Percentiles rank a stretch among this genome's conserved stretches.
Conservation (phyloP, 1,140 invertebrate species). For the Eupeodes corollae region DNA sequence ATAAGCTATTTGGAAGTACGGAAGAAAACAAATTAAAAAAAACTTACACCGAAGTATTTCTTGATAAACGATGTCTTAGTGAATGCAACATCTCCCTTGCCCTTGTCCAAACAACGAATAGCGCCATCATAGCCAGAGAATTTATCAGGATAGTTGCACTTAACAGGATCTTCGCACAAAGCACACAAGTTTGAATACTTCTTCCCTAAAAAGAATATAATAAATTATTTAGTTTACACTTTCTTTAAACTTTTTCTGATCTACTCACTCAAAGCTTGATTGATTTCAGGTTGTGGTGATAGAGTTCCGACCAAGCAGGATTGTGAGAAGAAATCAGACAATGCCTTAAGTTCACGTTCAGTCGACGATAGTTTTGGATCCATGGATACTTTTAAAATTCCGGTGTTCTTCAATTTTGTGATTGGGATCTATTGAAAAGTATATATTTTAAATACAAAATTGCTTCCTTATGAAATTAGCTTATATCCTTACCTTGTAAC, state of each 20-base stretch:
- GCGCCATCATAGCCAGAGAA: constrained; percentile 76
- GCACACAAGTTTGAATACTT: constrained; percentile 61
- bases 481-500: constrained; percentile 50
- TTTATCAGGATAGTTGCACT: constrained; percentile 70
- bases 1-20: not conserved
- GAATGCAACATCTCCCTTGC: constrained; percentile 71
- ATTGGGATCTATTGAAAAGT: constrained; percentile 41
- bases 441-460: not conserved
- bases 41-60: constrained; percentile 57
- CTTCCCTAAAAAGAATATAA: constrained; percentile 42
- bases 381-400: constrained; percentile 52
- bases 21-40: not conserved
- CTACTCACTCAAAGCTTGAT: constrained; percentile 51
- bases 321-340: constrained; percentile 59
- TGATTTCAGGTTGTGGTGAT: constrained; percentile 60
- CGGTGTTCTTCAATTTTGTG: constrained; percentile 58
- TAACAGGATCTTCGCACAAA: constrained; percentile 56
- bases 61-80: constrained; percentile 68
- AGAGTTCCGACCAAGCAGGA: constrained; percentile 70
- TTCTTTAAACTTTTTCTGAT: not conserved
- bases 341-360: constrained; percentile 60
- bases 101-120: constrained; percentile 64
- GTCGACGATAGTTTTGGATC: constrained; percentile 55
- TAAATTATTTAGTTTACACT: not conserved
- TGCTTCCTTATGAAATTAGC: too few species aligned